Base-by-base conservation (phyloP, 2,797 vertebrate genomes). In the Poecilia wingei region DNA sequence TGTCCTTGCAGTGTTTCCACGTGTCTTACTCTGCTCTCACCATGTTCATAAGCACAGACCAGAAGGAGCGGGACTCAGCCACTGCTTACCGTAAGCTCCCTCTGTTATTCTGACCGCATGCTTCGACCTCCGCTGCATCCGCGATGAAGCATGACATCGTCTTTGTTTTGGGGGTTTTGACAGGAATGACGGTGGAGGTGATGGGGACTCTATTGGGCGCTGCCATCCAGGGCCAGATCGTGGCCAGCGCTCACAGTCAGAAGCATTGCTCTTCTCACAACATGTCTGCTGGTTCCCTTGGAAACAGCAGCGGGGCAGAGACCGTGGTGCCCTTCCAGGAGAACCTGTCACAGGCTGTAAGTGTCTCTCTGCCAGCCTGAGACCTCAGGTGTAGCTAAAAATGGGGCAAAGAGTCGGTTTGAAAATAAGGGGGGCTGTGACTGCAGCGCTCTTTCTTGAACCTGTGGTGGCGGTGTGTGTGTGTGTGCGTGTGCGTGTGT, bases 1-100 rank as follows among this genome's bases (percentile, higher is more conserved):
- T 70, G 28, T 59, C 43, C 31, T 53, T 86, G 4, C 75, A 99
- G 98, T 96, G 97, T 86, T 98, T 97, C 91, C 98, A 99, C 20
- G 98, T 99, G 76, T 97, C 98, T 72, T 99, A 99, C 86, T 97
- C 97, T 1, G 97, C 98, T n/a, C 97, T 99, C 89, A 99, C 97
- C 89, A 99, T 99, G 98, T 97, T 99, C 89, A 96, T 99, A 92
- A 99, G 97, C 86, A 95, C 96, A 1, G 95, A 97, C 84, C 97
- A 98, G 92, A 95, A 91, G 89, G 98, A 99, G 74, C 94, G 98
- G 90, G 98, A 99, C 94, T 98, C 97, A 0, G 97, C 97, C 88
- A 99, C 98, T 0, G 98, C 98, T 0, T 99, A 98, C 92, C 90
- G 98, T 99, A 96, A 96, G 97, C 5, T 9, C 8, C 49, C 49